Percentiles rank a stretch among this genome's conserved stretches.
Evolutionary conservation across 1,140 invertebrate genomes (phyloP).

Genomic region (Macrobrachium rosenbergii): DNA sequence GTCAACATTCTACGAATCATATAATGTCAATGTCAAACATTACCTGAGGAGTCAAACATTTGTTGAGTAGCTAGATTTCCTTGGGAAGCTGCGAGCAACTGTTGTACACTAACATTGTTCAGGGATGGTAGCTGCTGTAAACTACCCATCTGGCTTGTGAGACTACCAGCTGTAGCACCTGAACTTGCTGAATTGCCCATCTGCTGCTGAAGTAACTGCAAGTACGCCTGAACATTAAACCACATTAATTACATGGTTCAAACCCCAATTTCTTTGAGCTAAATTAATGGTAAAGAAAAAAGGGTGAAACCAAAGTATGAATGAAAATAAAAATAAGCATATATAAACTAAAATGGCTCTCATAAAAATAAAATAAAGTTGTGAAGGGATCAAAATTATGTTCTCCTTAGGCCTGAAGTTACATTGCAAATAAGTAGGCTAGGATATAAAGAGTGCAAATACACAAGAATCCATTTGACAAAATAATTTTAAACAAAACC

Average conservation of each 20-base stretch:
- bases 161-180: conserved; percentile 45
- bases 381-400: no score
- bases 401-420: no score
- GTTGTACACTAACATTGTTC: conserved; percentile 70
- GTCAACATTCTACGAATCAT: neutral
- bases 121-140: conserved; percentile 64
- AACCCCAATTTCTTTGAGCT: conserved; percentile 25
- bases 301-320: conserved; percentile 12
- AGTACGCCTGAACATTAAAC: conserved; percentile 59
- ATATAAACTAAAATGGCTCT: neutral
- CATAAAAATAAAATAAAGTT: no score
- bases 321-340: conserved; percentile 11
- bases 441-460: no score
- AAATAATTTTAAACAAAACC: no score
- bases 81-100: conserved; percentile 69
- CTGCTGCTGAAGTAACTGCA: conserved; percentile 71
- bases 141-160: conserved; percentile 43
- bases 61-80: conserved; percentile 61
- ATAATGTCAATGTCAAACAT: neutral
- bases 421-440: no score
- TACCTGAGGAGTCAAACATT: conserved; percentile 62
- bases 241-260: conserved; percentile 27
- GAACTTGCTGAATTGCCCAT: conserved; percentile 63
- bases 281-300: conserved; percentile 23
- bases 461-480: no score